Evolutionary conservation across 2,797 vertebrate species (phyloP).

Genomic region (Melanotaenia maccullochi): DNA sequence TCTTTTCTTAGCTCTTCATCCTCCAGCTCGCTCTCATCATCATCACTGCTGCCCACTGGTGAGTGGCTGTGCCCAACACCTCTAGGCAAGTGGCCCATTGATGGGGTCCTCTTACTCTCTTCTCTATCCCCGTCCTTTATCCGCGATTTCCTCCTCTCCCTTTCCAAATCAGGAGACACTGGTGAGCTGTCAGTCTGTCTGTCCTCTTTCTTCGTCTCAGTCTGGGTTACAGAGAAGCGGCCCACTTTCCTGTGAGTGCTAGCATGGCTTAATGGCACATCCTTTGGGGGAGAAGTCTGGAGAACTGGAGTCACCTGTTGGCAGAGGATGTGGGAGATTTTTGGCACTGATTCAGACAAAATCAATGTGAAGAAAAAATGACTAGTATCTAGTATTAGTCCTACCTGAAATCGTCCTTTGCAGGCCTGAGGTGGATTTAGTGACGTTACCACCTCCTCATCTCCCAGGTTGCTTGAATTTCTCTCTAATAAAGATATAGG

Average conservation of each 20-base stretch:
- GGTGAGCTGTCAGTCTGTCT: constrained; percentile 83
- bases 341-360: not conserved
- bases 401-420: constrained; percentile 84
- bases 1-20: constrained; percentile 90
- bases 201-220: constrained; percentile 76
- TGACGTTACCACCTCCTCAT: constrained; percentile 61
- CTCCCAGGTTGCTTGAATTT: constrained; percentile 66
- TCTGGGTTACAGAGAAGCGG: constrained; percentile 83
- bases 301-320: constrained; percentile 80
- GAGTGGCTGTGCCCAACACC: constrained; percentile 87
- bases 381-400: not conserved
- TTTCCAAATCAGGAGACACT: constrained; percentile 76
- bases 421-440: constrained; percentile 63
- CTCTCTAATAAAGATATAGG: constrained; percentile 73
- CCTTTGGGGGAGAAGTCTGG: constrained; percentile 65
- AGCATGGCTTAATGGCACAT: constrained; percentile 36
- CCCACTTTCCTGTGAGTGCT: constrained; percentile 81
- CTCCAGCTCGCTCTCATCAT: constrained; percentile 89
- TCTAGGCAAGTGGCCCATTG: constrained; percentile 66
- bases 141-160: constrained; percentile 76
- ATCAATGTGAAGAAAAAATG: not conserved
- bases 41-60: constrained; percentile 89
- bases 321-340: constrained; percentile 22
- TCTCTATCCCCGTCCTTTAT: constrained; percentile 80
- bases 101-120: constrained; percentile 76